phyloP scores from a whole-genome alignment of 2,113 vertebrate species.

The Perca fluviatilis region DNA sequence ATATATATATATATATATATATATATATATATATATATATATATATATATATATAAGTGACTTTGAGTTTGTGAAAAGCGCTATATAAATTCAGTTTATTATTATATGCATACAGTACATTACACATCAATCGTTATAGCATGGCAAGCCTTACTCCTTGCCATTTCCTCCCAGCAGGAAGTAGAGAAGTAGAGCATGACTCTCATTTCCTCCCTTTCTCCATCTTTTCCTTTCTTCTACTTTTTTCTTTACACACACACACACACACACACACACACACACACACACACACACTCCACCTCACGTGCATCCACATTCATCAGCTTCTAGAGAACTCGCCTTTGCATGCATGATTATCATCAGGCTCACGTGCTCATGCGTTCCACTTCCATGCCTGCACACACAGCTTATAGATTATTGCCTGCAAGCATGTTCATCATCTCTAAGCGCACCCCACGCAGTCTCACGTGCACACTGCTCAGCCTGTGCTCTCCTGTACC shows the following conservation, averaged over 20 bases:
- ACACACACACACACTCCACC: neutral
- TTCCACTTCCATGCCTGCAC: slow-evolving; percentile 39
- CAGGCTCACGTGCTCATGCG: slow-evolving; percentile 58
- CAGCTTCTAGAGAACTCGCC: slow-evolving; percentile 30
- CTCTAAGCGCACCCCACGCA: slow-evolving; percentile 33
- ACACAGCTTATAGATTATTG: slow-evolving; percentile 57
- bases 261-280: neutral
- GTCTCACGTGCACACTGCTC: slow-evolving; percentile 48
- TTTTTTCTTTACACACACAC: neutral
- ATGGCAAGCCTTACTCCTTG: too few relatives aligned
- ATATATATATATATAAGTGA: too few relatives aligned
- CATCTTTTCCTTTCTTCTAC: neutral
- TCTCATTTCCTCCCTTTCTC: slow-evolving; percentile 9
- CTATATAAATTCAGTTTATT: too few relatives aligned
- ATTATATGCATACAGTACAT: neutral
- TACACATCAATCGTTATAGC: neutral
- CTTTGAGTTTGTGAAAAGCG: too few relatives aligned
- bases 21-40: too few relatives aligned
- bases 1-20: too few relatives aligned
- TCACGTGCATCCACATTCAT: slow-evolving; percentile 50
- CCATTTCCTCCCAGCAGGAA: neutral
- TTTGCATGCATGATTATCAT: slow-evolving; percentile 32
- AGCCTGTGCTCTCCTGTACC: slow-evolving; percentile 33
- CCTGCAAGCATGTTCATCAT: slow-evolving; percentile 43
- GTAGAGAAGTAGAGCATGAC: neutral